A percentile compares a stretch with the other conserved stretches of the same genome.
Evolutionary conservation across 2,797 vertebrate species (phyloP).

Genomic region (Cynopterus sphinx): DNA sequence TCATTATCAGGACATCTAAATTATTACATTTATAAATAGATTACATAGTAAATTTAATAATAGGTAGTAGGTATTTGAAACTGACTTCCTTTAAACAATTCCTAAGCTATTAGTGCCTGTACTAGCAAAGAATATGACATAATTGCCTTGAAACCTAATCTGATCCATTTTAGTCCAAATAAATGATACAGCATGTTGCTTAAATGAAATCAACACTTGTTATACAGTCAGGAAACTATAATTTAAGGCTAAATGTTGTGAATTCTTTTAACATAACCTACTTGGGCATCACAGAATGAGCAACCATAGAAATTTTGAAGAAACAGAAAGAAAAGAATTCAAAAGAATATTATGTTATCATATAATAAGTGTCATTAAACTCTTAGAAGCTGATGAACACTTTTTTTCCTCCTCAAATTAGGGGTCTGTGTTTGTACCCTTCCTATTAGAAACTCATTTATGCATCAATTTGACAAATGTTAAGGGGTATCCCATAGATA

Average conservation of each 20-base stretch:
- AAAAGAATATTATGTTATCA: not conserved
- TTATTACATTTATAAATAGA: constrained; percentile 51
- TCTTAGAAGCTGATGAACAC: not conserved
- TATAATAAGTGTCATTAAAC: not conserved
- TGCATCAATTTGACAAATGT: constrained; percentile 44
- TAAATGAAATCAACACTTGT: constrained; percentile 66
- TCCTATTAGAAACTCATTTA: not conserved
- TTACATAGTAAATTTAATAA: constrained; percentile 59
- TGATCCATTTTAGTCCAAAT: constrained; percentile 36
- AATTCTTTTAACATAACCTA: constrained; percentile 54
- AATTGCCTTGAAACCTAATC: constrained; percentile 71
- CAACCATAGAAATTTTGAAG: not conserved
- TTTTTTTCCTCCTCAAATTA: not conserved
- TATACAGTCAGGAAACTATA: constrained; percentile 21
- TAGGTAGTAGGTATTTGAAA: constrained; percentile 59
- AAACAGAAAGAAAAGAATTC: constrained; percentile 11
- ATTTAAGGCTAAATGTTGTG: constrained; percentile 44
- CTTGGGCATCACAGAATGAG: not conserved
- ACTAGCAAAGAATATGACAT: constrained; percentile 52
- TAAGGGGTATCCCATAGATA: not conserved
- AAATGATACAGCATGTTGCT: constrained; percentile 49
- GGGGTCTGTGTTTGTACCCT: not conserved
- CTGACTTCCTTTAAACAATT: constrained; percentile 60
- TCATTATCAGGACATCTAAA: constrained; percentile 26
- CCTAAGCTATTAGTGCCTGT: constrained; percentile 57